A percentile compares a stretch with the other conserved stretches of the same genome.
These are phyloP conservation scores for Calephelis perditalis DNA, from an alignment of 2,888 invertebrate genomes.

Conservation along the genomic window DNA sequence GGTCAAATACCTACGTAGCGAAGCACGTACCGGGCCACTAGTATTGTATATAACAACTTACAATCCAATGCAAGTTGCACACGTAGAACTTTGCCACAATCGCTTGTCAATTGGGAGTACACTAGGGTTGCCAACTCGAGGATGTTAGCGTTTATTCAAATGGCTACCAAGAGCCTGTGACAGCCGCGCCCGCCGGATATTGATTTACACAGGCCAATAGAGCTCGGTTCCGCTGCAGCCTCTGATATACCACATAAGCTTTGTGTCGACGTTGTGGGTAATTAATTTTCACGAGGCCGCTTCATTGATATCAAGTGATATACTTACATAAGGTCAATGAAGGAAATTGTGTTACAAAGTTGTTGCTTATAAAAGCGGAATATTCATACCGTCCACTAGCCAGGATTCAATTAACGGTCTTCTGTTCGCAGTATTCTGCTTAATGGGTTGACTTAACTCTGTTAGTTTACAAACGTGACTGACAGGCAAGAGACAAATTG, in stretches of 20 bases:
- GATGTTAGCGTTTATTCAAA: constrained; percentile 38
- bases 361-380: constrained; percentile 6
- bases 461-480: no score
- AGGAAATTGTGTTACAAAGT: constrained; percentile 7
- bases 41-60: no score
- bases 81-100: no score
- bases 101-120: no score
- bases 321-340: background rate
- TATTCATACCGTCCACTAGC: background rate
- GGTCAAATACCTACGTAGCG: no score
- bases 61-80: no score
- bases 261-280: constrained; percentile 47
- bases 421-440: background rate
- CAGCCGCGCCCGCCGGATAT: constrained; percentile 64
- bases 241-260: constrained; percentile 48
- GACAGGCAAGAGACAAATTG: no score
- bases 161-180: constrained; percentile 37
- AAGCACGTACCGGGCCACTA: no score
- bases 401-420: constrained; percentile 3
- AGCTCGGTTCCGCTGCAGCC: constrained; percentile 51
- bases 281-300: constrained; percentile 50
- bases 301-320: constrained; percentile 20
- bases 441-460: background rate
- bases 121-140: constrained; percentile 28
- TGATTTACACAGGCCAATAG: constrained; percentile 64